Percentiles rank a stretch among this genome's conserved stretches.
Conservation (phyloP, 2,888 invertebrate genomes). For the Apodemia mormo region DNA sequence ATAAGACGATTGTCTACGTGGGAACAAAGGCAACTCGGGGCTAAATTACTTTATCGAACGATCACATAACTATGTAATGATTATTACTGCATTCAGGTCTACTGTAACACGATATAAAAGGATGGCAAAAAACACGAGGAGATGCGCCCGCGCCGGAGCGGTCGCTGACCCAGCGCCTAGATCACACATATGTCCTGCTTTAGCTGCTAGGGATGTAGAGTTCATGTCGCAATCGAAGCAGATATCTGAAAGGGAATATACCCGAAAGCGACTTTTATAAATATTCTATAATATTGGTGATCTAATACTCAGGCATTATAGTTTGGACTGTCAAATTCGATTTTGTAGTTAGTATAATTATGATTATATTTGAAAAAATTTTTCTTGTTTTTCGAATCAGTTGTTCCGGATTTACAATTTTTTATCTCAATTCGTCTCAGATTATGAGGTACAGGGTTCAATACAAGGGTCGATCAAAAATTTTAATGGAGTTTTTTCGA, state of each 20-base stretch:
- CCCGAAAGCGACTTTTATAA: neutral
- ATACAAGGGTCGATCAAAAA: no score
- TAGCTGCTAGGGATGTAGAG: conserved; percentile 19
- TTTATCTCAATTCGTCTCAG: no score
- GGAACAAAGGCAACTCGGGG: conserved; percentile 10
- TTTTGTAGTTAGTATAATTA: no score
- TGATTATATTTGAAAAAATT: no score
- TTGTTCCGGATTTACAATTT: no score
- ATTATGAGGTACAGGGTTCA: no score
- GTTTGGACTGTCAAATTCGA: no score
- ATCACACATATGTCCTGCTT: conserved; percentile 30
- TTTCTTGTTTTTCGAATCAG: no score
- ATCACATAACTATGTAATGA: conserved; percentile 17
- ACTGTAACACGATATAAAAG: conserved; percentile 21
- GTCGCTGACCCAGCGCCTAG: conserved; percentile 32
- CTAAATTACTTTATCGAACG: conserved; percentile 11
- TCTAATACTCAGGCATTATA: neutral
- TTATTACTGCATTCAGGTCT: conserved; percentile 13
- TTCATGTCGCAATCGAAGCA: neutral
- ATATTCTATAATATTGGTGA: neutral
- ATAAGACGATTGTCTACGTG: conserved; percentile 5
- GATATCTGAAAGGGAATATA: neutral
- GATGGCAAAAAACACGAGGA: conserved; percentile 34
- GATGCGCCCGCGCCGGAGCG: conserved; percentile 35
- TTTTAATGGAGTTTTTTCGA: no score